Percentiles rank a stretch among this genome's conserved stretches.
These are phyloP conservation scores for Zalophus californianus DNA, from an alignment of 2,797 vertebrate species.

Conservation along the genomic window DNA sequence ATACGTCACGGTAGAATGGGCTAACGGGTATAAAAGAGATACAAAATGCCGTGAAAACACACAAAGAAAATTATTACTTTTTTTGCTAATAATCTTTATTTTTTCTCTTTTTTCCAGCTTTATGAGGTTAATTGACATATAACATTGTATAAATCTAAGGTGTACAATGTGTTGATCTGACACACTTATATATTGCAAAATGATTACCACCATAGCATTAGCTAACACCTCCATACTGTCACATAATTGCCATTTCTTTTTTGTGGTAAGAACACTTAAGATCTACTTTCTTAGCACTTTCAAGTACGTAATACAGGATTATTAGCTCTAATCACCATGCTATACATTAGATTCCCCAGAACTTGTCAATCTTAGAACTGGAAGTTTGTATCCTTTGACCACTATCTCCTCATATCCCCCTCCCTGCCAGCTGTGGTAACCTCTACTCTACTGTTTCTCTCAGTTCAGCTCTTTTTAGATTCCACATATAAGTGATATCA, in stretches of 20 bases:
- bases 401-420: not conserved
- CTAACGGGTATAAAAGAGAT: not conserved
- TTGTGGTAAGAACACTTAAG: not conserved
- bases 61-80: not conserved
- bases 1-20: not conserved
- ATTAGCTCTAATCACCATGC: not conserved
- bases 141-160: not conserved
- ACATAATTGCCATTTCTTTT: not conserved
- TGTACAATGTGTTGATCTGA: not conserved
- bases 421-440: not conserved
- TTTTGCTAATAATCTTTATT: not conserved
- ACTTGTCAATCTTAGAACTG: not conserved
- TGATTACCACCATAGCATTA: not conserved
- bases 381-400: not conserved
- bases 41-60: not conserved
- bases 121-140: not conserved
- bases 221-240: not conserved
- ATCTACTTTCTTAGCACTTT: not conserved
- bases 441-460: not conserved
- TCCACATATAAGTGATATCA: not conserved
- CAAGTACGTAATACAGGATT: not conserved
- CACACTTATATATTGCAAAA: not conserved
- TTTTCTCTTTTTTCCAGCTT: not conserved
- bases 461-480: not conserved
- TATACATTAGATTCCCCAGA: not conserved